These are phyloP conservation scores for Tholera decimalis DNA, from an alignment of 2,888 invertebrate species.

Conservation along the genomic window DNA sequence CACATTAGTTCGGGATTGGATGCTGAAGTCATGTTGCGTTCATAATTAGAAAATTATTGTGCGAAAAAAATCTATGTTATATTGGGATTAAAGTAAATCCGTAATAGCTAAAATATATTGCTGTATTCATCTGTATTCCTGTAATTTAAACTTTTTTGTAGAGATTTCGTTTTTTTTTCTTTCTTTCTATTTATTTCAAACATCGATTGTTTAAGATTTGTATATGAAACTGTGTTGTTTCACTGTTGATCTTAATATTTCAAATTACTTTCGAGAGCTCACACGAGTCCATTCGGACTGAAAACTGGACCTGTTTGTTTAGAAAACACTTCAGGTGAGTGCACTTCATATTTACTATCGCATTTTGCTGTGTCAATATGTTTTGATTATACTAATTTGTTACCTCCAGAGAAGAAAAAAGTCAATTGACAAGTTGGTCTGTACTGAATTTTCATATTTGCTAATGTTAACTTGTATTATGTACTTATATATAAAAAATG, in stretches of 20 bases:
- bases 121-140: no score
- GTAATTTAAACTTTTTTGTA: no score
- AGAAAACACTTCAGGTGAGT: conserved; percentile 46
- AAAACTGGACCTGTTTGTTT: conserved; percentile 38
- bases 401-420: neutral
- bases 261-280: conserved; percentile 12
- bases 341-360: conserved; percentile 26
- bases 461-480: no score
- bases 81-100: no score
- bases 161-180: conserved; percentile 18
- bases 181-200: neutral
- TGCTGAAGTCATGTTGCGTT: neutral
- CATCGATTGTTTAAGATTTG: neutral
- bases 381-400: conserved; percentile 9
- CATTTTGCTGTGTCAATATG: conserved; percentile 10
- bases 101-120: no score
- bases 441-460: no score
- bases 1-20: neutral
- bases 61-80: neutral
- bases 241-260: conserved; percentile 4
- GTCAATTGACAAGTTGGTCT: neutral
- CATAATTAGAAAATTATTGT: neutral
- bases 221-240: conserved; percentile 2
- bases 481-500: no score
- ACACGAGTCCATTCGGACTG: conserved; percentile 1